These are phyloP conservation scores for Botia almorhae DNA, from an alignment of 2,797 vertebrate genomes.

Conservation along the genomic window DNA sequence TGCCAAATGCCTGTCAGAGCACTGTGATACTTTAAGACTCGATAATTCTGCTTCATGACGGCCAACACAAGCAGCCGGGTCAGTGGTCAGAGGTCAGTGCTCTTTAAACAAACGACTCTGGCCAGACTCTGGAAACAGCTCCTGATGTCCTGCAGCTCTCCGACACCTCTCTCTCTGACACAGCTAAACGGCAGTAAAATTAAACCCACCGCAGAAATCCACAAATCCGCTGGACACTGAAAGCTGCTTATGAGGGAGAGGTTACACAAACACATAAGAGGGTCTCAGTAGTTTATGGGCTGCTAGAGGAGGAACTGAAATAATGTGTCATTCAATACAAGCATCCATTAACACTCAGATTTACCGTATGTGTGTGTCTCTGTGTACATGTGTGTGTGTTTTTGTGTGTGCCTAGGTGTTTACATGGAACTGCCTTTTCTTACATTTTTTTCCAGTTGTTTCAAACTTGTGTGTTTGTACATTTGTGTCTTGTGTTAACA, in stretches of 20 bases:
- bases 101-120: conserved; percentile 79
- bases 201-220: conserved; percentile 53
- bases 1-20: conserved; percentile 66
- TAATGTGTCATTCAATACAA: conserved; percentile 57
- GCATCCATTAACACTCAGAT: conserved; percentile 48
- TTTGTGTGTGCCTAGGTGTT: too few relatives aligned
- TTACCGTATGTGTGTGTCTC: not conserved
- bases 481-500: conserved; percentile 70
- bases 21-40: conserved; percentile 70
- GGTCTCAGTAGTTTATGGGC: conserved; percentile 57
- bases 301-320: conserved; percentile 44
- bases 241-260: conserved; percentile 44
- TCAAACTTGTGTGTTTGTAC: conserved; percentile 63
- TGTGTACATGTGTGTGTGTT: too few relatives aligned
- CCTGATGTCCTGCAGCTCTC: conserved; percentile 72
- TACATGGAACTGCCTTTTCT: conserved; percentile 49
- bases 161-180: conserved; percentile 52
- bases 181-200: conserved; percentile 63
- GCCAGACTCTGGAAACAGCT: conserved; percentile 73
- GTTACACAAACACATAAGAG: conserved; percentile 56
- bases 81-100: conserved; percentile 77
- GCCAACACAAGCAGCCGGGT: conserved; percentile 76
- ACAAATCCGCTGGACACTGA: conserved; percentile 48
- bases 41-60: conserved; percentile 74
- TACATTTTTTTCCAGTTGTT: conserved; percentile 3